Evolutionary conservation across 2,888 invertebrate genomes (phyloP).

Genomic region (Camponotus fellah): DNA sequence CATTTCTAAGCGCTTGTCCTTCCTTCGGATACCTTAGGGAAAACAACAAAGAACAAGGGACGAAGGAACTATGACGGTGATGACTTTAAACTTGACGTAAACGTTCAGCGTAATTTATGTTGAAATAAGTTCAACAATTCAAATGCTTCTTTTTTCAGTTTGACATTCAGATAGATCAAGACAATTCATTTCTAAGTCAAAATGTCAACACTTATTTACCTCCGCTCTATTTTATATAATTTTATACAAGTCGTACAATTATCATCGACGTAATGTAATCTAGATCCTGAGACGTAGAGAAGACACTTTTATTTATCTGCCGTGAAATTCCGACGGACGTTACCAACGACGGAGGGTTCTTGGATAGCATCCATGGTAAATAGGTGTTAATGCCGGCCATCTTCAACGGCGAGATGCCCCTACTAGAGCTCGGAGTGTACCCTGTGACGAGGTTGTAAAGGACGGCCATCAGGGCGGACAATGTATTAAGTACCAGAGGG

Average conservation of each 20-base stretch:
- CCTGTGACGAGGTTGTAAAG: conserved; percentile 82
- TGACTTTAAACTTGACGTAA: conserved; percentile 62
- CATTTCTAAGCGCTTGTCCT: conserved; percentile 68
- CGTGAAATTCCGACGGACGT: conserved; percentile 34
- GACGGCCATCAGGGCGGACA: conserved; percentile 81
- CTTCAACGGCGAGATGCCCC: conserved; percentile 66
- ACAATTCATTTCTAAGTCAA: conserved; percentile 34
- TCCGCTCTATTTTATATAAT: background rate
- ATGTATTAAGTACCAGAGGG: conserved; percentile 84
- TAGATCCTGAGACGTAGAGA: background rate
- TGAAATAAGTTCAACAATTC: background rate
- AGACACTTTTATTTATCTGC: conserved; percentile 23
- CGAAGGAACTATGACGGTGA: conserved; percentile 52
- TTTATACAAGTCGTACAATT: conserved; percentile 2
- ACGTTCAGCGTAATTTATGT: conserved; percentile 16
- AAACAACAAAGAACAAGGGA: conserved; percentile 48
- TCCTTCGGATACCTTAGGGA: conserved; percentile 42
- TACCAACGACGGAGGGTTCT: conserved; percentile 52
- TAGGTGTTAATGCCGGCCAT: conserved; percentile 84
- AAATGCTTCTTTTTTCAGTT: background rate
- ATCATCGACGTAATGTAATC: background rate
- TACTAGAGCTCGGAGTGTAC: conserved; percentile 68
- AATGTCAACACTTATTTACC: conserved; percentile 37
- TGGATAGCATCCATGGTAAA: conserved; percentile 74
- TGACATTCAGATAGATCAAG: background rate